A percentile compares a stretch with the other conserved stretches of the same genome.
Evolutionary conservation across 2,888 invertebrate species (phyloP).

Genomic region (Drosophila diplacantha): DNA sequence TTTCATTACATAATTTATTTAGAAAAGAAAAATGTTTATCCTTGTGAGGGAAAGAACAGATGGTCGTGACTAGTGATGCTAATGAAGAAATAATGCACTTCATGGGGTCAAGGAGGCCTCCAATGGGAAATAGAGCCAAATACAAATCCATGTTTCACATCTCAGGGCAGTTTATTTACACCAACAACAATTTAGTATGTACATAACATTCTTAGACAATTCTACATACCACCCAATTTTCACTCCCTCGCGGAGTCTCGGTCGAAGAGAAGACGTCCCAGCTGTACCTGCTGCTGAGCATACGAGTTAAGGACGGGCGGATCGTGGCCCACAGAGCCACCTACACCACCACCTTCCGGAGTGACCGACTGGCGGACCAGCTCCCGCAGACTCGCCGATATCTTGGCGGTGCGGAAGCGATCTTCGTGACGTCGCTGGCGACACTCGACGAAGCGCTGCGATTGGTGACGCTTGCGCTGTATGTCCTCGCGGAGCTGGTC

Average conservation of each 20-base stretch:
- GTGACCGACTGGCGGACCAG: conserved; percentile 76
- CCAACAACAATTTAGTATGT: conserved; percentile 34
- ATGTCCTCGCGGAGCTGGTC: conserved; percentile 73
- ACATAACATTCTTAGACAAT: conserved; percentile 1
- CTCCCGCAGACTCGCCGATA: conserved; percentile 76
- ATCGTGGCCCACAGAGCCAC: conserved; percentile 32
- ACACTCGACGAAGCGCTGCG: conserved; percentile 73
- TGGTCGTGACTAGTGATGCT: no score
- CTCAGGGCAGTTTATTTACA: conserved; percentile 35
- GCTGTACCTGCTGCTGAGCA: conserved; percentile 54
- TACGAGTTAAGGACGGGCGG: conserved; percentile 41
- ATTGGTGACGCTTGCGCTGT: conserved; percentile 70
- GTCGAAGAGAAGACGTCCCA: conserved; percentile 58
- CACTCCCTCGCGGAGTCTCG: conserved; percentile 20
- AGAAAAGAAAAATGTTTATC: no score
- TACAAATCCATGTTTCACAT: not conserved
- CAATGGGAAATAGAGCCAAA: not conserved
- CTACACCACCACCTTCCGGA: conserved; percentile 61
- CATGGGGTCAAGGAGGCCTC: not conserved
- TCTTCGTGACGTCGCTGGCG: conserved; percentile 70
- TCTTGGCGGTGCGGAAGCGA: conserved; percentile 74
- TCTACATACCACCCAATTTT: not conserved
- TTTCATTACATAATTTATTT: no score
- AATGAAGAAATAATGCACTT: not conserved
- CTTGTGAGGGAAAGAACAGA: no score